Percentiles rank a stretch among this genome's conserved stretches.
Conservation (phyloP, 30 jellyfish, hydroid and myxozoan species). For the Clytia hemisphaerica region DNA sequence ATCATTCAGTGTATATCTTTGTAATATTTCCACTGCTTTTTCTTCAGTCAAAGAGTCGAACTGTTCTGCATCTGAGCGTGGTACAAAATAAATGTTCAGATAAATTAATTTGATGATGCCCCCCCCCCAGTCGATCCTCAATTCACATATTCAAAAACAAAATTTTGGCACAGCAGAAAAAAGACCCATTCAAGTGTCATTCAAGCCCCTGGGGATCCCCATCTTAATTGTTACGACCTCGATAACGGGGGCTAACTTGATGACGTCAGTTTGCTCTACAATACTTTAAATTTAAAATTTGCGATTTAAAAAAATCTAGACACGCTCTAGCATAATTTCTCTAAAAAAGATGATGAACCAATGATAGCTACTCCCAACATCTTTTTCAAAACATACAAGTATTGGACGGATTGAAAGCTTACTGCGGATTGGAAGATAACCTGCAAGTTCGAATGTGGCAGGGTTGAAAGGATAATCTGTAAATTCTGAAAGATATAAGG, state of each 20-base stretch:
- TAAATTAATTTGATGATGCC: not conserved
- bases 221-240: too few species aligned
- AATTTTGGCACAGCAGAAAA: too few species aligned
- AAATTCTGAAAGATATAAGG: constrained; percentile 24
- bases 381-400: not conserved
- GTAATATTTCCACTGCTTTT: constrained; percentile 48
- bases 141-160: too few species aligned
- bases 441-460: constrained; percentile 74
- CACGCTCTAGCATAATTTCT: not conserved
- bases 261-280: too few species aligned
- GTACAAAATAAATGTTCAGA: not conserved
- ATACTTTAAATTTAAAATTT: too few species aligned
- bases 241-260: too few species aligned
- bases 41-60: constrained; percentile 53
- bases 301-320: too few species aligned
- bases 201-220: too few species aligned
- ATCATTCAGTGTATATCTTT: constrained; percentile 42
- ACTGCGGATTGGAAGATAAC: constrained; percentile 85
- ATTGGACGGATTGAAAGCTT: not conserved
- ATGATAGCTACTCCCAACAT: not conserved
- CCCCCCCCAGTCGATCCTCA: too few species aligned
- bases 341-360: not conserved
- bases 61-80: constrained; percentile 48
- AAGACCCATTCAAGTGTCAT: too few species aligned
- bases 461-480: constrained; percentile 65